Conservation (phyloP, 2,888 invertebrate genomes). For the Drosophila recens region DNA sequence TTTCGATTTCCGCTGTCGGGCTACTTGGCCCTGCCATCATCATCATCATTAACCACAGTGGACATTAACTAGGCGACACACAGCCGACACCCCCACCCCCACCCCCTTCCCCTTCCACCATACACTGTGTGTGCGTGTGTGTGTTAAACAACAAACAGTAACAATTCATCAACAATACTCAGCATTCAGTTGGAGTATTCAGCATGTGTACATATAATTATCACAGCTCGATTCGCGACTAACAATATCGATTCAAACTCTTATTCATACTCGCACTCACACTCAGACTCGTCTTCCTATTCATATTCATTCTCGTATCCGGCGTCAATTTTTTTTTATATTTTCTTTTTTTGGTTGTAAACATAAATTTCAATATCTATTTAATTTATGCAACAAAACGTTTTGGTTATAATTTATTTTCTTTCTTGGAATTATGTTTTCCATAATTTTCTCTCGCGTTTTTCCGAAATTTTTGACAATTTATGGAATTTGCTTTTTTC, state of each 20-base stretch:
- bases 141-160: constrained; percentile 33
- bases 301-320: constrained; percentile 11
- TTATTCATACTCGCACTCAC: background rate
- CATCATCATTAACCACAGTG: constrained; percentile 68
- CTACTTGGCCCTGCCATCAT: constrained; percentile 24
- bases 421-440: constrained; percentile 17
- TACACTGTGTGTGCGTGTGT: constrained; percentile 18
- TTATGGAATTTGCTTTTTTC: constrained; percentile 7
- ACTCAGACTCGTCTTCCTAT: background rate
- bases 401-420: constrained; percentile 31
- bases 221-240: constrained; percentile 28
- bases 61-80: constrained; percentile 45
- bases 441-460: constrained; percentile 12
- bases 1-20: constrained; percentile 46
- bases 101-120: background rate
- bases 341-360: constrained; percentile 22
- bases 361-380: constrained; percentile 68
- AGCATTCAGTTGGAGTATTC: constrained; percentile 32
- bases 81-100: constrained; percentile 2
- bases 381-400: constrained; percentile 73
- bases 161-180: constrained; percentile 67
- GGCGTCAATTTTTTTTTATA: constrained; percentile 25
- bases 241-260: constrained; percentile 42
- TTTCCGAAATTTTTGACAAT: constrained; percentile 12
- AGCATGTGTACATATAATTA: constrained; percentile 71